Evolutionary conservation across 2,797 vertebrate genomes (phyloP).

Genomic region (Staurois parvus): DNA sequence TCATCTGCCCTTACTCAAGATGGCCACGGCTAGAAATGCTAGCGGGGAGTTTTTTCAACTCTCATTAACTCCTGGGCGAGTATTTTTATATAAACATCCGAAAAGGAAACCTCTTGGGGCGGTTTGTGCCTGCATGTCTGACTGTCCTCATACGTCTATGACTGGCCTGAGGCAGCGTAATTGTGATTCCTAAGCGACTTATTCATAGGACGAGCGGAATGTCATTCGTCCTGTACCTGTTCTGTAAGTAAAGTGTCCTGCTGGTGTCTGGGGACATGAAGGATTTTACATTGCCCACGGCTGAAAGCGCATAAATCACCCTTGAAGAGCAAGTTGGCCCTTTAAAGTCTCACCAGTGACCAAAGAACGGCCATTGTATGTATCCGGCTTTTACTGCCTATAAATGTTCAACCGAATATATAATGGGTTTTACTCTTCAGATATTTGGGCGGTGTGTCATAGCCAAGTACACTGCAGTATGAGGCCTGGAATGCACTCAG

Average conservation of each 20-base stretch:
- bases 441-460: not conserved
- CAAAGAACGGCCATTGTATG: not conserved
- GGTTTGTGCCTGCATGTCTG: too few species aligned
- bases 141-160: too few species aligned
- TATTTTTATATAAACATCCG: too few species aligned
- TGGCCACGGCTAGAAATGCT: too few species aligned
- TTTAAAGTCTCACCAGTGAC: not conserved
- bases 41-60: too few species aligned
- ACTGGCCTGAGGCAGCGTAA: not conserved
- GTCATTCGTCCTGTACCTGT: not conserved
- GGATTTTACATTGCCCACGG: not conserved
- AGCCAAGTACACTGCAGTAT: not conserved
- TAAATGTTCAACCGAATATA: not conserved
- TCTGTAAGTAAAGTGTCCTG: not conserved
- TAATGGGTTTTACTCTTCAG: not conserved
- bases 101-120: too few species aligned
- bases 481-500: not conserved
- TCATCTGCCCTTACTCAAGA: too few species aligned
- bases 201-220: not conserved
- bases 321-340: not conserved
- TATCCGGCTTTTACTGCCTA: not conserved
- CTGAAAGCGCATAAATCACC: not conserved
- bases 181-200: slow-evolving; percentile 1
- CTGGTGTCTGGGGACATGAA: not conserved
- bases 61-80: too few species aligned